A percentile compares a stretch with the other conserved stretches of the same genome.
phyloP scores from a whole-genome alignment of 2,797 vertebrate genomes.

The Argya squamiceps region DNA sequence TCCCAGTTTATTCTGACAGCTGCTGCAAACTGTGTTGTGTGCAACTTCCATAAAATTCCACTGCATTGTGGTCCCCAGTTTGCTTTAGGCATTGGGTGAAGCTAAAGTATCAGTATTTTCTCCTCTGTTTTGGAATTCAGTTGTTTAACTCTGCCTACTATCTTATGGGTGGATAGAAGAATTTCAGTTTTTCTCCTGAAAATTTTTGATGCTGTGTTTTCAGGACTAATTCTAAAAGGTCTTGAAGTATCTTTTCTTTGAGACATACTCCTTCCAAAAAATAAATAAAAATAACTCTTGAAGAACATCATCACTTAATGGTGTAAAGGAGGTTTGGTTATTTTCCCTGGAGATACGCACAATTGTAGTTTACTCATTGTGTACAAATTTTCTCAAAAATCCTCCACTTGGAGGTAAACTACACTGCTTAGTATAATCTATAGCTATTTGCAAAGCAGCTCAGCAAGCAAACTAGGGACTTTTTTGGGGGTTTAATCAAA shows the following conservation, averaged over 20 bases:
- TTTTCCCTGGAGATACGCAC: background rate
- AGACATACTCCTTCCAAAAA: background rate
- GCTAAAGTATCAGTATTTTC: background rate
- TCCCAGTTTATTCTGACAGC: background rate
- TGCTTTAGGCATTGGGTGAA: background rate
- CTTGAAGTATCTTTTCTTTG: background rate
- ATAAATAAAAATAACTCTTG: background rate
- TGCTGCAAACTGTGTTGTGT: background rate
- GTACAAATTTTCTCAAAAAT: background rate
- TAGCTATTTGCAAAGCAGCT: background rate
- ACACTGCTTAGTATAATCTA: background rate
- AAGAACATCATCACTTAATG: background rate
- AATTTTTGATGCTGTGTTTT: background rate
- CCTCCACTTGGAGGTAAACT: background rate
- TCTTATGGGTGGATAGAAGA: background rate
- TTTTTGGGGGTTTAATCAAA: background rate
- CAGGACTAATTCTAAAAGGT: background rate
- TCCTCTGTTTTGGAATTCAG: background rate
- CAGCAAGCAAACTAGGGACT: background rate
- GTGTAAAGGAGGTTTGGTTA: background rate
- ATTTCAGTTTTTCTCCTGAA: background rate
- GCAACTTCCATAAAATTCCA: background rate
- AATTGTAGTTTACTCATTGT: background rate
- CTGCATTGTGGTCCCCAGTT: accelerated
- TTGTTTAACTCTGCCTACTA: background rate